Percentiles rank a stretch among this genome's conserved stretches.
Evolutionary conservation across 2,113 vertebrate species (phyloP).

Genomic region (Platysternon megacephalum): DNA sequence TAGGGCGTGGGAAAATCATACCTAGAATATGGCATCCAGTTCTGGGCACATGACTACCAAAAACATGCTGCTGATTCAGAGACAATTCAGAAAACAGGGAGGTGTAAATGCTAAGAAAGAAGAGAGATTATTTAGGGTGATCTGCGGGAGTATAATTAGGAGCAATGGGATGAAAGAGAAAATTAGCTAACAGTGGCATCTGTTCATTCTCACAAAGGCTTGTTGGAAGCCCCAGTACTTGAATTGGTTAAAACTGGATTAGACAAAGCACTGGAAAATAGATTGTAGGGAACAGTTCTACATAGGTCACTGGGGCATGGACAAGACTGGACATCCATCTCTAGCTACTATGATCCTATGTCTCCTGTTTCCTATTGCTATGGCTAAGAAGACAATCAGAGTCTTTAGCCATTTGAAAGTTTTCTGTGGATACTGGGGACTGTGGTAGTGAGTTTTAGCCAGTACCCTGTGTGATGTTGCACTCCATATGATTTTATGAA

Average conservation of each 20-base stretch:
- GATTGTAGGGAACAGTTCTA: background rate
- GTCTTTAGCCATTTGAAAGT: background rate
- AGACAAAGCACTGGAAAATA: background rate
- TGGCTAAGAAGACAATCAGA: background rate
- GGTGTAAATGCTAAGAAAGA: background rate
- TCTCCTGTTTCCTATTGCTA: background rate
- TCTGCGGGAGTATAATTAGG: background rate
- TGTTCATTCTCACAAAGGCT: background rate
- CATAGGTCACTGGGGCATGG: background rate
- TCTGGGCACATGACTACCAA: background rate
- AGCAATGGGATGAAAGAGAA: background rate
- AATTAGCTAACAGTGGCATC: background rate
- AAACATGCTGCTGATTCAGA: background rate
- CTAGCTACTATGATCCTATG: accelerated
- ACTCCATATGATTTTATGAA: no score
- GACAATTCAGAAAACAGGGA: background rate
- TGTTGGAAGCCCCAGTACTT: background rate
- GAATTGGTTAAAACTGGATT: accelerated
- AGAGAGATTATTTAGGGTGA: background rate
- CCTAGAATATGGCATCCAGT: background rate
- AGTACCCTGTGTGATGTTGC: background rate
- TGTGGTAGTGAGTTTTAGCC: accelerated
- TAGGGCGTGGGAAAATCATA: background rate
- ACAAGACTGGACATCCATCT: background rate
- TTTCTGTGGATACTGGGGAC: background rate